Evolutionary conservation across 2,797 vertebrate genomes (phyloP).

Genomic region (Fringilla coelebs): DNA sequence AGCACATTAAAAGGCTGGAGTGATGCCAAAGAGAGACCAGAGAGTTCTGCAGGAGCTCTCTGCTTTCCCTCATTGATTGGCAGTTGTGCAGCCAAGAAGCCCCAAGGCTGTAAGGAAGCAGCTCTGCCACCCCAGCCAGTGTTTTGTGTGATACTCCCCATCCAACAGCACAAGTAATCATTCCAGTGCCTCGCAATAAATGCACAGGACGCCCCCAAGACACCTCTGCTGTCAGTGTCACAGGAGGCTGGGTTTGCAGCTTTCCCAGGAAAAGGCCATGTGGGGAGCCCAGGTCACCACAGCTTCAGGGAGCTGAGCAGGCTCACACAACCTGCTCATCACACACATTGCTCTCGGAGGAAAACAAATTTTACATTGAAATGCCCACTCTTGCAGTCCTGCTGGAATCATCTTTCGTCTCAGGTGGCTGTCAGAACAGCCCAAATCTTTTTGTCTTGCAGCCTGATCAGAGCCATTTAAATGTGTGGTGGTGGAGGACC

Average conservation of each 20-base stretch:
- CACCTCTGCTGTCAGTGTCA: background rate
- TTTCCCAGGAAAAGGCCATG: background rate
- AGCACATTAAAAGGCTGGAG: background rate
- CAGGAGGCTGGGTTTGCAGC: background rate
- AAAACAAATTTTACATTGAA: background rate
- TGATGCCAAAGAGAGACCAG: background rate
- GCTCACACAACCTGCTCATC: background rate
- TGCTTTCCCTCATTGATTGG: background rate
- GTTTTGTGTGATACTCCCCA: background rate
- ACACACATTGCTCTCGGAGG: background rate
- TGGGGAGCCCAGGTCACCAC: background rate
- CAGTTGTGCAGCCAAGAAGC: background rate
- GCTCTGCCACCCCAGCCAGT: background rate
- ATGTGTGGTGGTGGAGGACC: fast-evolving
- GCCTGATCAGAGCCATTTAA: background rate
- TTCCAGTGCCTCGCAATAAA: background rate
- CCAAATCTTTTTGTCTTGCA: background rate
- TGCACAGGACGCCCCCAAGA: background rate
- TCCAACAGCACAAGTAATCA: background rate
- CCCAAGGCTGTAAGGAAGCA: background rate
- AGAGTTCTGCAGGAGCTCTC: background rate
- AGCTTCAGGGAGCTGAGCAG: background rate
- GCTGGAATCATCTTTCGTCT: background rate
- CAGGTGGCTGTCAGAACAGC: background rate
- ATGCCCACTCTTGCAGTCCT: background rate